A percentile compares a stretch with the other conserved stretches of the same genome.
Conservation (phyloP, 2,888 invertebrate species). For the Lochmaea crataegi region DNA sequence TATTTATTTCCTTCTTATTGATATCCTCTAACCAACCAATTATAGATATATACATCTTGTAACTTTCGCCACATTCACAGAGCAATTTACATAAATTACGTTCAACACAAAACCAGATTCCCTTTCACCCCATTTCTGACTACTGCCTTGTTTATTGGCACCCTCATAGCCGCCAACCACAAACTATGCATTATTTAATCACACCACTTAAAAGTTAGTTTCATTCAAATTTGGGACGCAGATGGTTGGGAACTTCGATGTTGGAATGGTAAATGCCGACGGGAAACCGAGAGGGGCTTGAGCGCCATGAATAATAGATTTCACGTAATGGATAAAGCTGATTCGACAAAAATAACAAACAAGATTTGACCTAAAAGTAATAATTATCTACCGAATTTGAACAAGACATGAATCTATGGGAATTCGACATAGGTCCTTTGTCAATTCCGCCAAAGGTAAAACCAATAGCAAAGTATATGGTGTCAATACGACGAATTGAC, state of each 20-base stretch:
- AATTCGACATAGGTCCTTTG: no score
- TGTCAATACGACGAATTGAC: no score
- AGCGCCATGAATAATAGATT: constrained; percentile 16
- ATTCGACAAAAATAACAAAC: neutral
- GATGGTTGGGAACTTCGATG: constrained; percentile 27
- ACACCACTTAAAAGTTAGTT: constrained; percentile 35
- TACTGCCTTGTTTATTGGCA: constrained; percentile 17
- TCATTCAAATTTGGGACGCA: constrained; percentile 29
- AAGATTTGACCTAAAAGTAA: no score
- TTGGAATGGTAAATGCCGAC: constrained; percentile 21
- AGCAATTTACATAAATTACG: neutral
- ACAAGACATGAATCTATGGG: no score
- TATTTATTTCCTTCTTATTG: no score
- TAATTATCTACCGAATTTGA: no score
- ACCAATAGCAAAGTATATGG: no score
- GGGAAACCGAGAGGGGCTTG: constrained; percentile 5
- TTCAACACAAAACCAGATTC: neutral
- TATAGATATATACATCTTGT: neutral
- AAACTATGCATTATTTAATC: constrained; percentile 30
- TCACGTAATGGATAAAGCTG: constrained; percentile 3
- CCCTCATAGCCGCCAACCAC: constrained; percentile 10
- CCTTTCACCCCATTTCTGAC: constrained; percentile 5
- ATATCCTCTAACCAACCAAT: no score
- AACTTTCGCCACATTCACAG: neutral
- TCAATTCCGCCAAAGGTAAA: no score